Base-by-base conservation (phyloP, 2,113 vertebrate genomes). In the Mustela nigripes region DNA sequence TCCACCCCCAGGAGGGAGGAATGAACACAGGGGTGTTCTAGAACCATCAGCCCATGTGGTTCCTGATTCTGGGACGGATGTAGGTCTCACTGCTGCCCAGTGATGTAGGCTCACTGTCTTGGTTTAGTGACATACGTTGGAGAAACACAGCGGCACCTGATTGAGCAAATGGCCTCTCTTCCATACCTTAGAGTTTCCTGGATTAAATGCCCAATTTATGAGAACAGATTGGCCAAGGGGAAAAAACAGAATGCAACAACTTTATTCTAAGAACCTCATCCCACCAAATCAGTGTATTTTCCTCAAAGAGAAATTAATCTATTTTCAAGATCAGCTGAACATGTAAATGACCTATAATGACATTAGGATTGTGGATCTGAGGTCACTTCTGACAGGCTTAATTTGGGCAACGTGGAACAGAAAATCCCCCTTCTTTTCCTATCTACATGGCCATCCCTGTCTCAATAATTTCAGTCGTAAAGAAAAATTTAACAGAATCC, bases 381-480 rank as follows among this genome's bases (percentile, higher is more conserved):
- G 2, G 28, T 31, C 11, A 9, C n/a, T 60, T 87, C 81, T 12
- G 48, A 85, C 19, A 79, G 63, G 76, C 33, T 76, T 62, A 39
- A 42, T 60, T 11, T 76, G 79, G 60, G 60, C 79, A 69, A 71
- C 21, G 4, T 60, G 69, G 14, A 81, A 15, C 28, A 33, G 74
- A 88, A 95, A 95, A 79, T 4, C 31, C 36, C 73, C 42, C 60
- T 78, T 85, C 18, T 91, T 45, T 60, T 74, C 76, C 33, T 26
- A 87, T 4, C 10, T 89, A 91, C 11, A 53, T 56, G 5, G 58
- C 48, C 7, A 50, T n/a, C 26, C 16, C 12, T 50, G 11, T 89
- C 50, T 73, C 80, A 69, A 31, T 73, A 89, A 80, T 63, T 71
- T 74, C 26, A 87, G 83, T 28, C 78, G 45, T 36, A 67, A 67